These are phyloP conservation scores for Lochmaea crataegi DNA, from an alignment of 2,888 invertebrate species.

Conservation along the genomic window DNA sequence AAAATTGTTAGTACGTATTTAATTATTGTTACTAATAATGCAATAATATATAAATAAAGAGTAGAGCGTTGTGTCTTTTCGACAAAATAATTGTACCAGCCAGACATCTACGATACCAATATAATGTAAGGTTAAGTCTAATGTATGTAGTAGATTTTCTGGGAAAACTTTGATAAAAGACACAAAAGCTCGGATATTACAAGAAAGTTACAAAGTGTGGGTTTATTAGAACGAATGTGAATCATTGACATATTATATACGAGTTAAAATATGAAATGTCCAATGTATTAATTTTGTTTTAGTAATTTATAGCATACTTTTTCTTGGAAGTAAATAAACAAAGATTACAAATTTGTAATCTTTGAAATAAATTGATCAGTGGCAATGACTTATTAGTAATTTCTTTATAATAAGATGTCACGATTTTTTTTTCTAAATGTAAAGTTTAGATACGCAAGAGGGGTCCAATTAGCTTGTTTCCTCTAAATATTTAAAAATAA, in stretches of 20 bases:
- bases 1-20: conserved; percentile 38
- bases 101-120: background rate
- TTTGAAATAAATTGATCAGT: conserved; percentile 1
- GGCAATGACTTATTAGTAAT: conserved; percentile 9
- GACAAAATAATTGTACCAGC: background rate
- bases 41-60: conserved; percentile 21
- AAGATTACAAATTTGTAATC: no score
- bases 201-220: background rate
- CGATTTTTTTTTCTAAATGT: background rate
- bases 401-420: conserved; percentile 8
- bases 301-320: background rate
- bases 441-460: no score
- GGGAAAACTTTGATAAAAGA: background rate
- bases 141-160: background rate
- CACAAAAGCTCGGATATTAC: background rate
- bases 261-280: no score
- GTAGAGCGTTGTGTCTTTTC: background rate
- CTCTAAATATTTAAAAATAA: no score
- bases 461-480: no score
- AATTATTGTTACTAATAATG: conserved; percentile 38
- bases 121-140: background rate
- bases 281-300: background rate
- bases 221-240: background rate
- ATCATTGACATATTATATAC: no score
- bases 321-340: conserved; percentile 12